A percentile compares a stretch with the other conserved stretches of the same genome.
These are phyloP conservation scores for Allygus modestus DNA, from an alignment of 2,888 invertebrate genomes.

Conservation along the genomic window DNA sequence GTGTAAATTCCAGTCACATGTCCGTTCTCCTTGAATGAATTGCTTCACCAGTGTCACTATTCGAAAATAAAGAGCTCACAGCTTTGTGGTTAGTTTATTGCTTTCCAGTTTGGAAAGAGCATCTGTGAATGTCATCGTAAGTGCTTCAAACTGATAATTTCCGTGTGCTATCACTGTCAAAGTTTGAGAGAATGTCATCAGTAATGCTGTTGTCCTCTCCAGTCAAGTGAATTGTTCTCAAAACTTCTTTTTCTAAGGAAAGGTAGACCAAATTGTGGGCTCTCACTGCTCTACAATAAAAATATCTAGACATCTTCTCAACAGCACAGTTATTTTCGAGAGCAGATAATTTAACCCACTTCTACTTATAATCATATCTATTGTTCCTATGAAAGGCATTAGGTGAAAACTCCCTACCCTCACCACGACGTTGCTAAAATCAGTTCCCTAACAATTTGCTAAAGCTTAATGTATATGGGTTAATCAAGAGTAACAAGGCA, in stretches of 20 bases:
- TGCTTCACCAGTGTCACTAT: constrained; percentile 71
- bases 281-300: constrained; percentile 70
- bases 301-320: constrained; percentile 71
- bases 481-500: constrained; percentile 71
- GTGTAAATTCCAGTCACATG: constrained; percentile 71
- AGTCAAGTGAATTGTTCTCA: neutral
- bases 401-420: constrained; percentile 72
- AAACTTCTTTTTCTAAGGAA: neutral
- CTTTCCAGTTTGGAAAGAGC: neutral
- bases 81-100: constrained; percentile 67
- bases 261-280: constrained; percentile 69
- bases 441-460: neutral
- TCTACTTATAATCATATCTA: constrained; percentile 73
- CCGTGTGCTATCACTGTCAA: neutral
- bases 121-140: neutral
- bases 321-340: constrained; percentile 69
- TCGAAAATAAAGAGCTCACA: constrained; percentile 71
- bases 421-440: constrained; percentile 67
- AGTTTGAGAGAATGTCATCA: neutral
- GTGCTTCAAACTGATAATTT: neutral
- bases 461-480: constrained; percentile 71
- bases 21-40: constrained; percentile 71
- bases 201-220: neutral
- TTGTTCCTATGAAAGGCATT: constrained; percentile 73
- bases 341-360: constrained; percentile 73